Percentiles rank a stretch among this genome's conserved stretches.
phyloP scores from a whole-genome alignment of 2,797 vertebrate species.

The Cryptoprocta ferox region DNA sequence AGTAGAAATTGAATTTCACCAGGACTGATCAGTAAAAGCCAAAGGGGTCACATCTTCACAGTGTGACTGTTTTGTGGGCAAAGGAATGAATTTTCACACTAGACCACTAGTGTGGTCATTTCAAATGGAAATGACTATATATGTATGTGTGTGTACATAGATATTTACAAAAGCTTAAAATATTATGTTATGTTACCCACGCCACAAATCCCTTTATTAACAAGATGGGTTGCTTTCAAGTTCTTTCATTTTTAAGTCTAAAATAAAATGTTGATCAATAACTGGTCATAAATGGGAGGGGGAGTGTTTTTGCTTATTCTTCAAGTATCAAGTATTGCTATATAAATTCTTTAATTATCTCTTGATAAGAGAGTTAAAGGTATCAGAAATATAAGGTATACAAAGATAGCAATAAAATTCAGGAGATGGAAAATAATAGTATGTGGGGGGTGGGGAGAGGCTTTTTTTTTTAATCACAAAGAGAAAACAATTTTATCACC shows the following conservation, averaged over 20 bases:
- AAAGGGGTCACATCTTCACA: neutral
- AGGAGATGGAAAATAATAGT: neutral
- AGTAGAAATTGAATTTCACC: neutral
- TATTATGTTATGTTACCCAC: neutral
- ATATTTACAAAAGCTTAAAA: neutral
- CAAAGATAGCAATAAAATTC: neutral
- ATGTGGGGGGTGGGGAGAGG: neutral
- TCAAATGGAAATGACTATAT: neutral
- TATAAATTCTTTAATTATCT: neutral
- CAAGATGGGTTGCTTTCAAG: neutral
- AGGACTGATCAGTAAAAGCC: neutral
- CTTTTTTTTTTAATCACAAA: neutral
- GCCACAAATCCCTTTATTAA: neutral
- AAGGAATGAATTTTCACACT: conserved; percentile 19
- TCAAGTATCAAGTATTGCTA: neutral
- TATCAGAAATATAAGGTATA: neutral
- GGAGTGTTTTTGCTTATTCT: neutral
- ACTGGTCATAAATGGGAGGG: neutral
- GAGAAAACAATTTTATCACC: neutral
- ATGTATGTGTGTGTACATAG: neutral
- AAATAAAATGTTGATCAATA: neutral
- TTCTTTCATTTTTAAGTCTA: conserved; percentile 7
- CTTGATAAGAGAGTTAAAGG: neutral
- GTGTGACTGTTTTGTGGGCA: neutral
- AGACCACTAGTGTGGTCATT: neutral